A percentile compares a stretch with the other conserved stretches of the same genome.
phyloP scores from a whole-genome alignment of 2,797 vertebrate species.

The Rhynchotus rufescens region DNA sequence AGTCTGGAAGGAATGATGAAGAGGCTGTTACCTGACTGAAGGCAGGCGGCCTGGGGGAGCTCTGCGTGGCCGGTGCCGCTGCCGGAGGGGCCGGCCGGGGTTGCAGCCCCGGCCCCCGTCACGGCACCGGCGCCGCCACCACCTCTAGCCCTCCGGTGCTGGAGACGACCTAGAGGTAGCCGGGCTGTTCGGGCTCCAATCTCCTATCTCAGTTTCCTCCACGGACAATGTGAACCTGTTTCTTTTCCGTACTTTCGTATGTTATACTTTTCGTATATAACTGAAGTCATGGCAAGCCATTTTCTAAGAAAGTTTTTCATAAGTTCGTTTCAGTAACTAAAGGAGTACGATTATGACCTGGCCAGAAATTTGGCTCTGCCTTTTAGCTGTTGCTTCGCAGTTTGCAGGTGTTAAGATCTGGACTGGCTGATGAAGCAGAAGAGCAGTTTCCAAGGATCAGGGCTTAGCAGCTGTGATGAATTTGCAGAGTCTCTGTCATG shows the following conservation, averaged over 20 bases:
- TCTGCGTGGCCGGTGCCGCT: background rate
- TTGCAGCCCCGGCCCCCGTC: background rate
- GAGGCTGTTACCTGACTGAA: background rate
- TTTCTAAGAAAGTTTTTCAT: background rate
- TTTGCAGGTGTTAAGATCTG: background rate
- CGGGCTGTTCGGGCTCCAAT: rapidly evolving
- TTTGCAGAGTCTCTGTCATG: background rate
- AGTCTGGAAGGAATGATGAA: background rate
- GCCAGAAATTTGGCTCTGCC: background rate
- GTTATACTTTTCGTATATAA: background rate
- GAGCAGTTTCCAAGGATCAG: background rate
- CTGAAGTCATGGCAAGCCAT: background rate
- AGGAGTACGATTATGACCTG: background rate
- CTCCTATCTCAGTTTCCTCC: background rate
- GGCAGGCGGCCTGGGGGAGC: rapidly evolving
- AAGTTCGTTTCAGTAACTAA: background rate
- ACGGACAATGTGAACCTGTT: background rate
- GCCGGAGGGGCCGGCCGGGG: background rate
- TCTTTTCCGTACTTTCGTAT: background rate
- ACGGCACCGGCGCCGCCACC: background rate
- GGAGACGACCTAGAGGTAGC: background rate
- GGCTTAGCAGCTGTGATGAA: background rate
- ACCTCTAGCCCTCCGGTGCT: background rate
- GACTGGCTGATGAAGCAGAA: no score
- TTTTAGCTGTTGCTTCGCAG: background rate